Evolutionary conservation across 2,113 vertebrate genomes (phyloP).

Genomic region (Brachyistius frenatus): DNA sequence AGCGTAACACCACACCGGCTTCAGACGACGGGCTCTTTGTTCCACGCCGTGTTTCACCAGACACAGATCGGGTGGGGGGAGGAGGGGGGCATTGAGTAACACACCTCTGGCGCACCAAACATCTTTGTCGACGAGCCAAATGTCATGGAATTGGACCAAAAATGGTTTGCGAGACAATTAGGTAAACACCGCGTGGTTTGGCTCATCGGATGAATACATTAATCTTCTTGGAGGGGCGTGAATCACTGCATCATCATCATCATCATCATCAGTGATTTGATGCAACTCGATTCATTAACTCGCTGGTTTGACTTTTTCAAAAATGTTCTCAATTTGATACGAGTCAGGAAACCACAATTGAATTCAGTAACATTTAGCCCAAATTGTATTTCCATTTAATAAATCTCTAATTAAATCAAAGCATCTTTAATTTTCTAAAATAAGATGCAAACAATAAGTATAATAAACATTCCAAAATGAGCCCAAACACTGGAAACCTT

Average conservation of each 20-base stretch:
- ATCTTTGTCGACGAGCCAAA: conserved; percentile 47
- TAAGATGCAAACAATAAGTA: too few relatives aligned
- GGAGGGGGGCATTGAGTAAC: conserved; percentile 42
- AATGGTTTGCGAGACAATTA: conserved; percentile 53
- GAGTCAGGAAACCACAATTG: not conserved
- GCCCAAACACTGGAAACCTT: too few relatives aligned
- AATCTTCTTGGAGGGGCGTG: conserved; percentile 13
- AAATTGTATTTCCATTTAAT: not conserved
- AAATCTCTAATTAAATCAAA: too few relatives aligned
- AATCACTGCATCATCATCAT: not conserved
- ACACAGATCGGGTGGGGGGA: conserved; percentile 30
- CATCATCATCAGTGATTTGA: not conserved
- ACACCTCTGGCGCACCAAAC: conserved; percentile 50
- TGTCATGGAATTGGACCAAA: conserved; percentile 38
- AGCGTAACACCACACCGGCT: conserved; percentile 81
- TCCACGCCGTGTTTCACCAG: conserved; percentile 71
- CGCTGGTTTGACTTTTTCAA: too few relatives aligned
- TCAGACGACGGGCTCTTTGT: conserved; percentile 76
- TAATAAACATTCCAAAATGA: too few relatives aligned
- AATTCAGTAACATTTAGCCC: conserved; percentile 1
- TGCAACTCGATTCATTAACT: not conserved
- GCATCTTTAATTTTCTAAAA: too few relatives aligned
- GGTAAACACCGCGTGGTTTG: conserved; percentile 58
- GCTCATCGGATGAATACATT: conserved; percentile 39
- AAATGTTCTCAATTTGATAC: too few relatives aligned